phyloP scores from a whole-genome alignment of 2,113 vertebrate genomes.

The Cavia aperea region DNA sequence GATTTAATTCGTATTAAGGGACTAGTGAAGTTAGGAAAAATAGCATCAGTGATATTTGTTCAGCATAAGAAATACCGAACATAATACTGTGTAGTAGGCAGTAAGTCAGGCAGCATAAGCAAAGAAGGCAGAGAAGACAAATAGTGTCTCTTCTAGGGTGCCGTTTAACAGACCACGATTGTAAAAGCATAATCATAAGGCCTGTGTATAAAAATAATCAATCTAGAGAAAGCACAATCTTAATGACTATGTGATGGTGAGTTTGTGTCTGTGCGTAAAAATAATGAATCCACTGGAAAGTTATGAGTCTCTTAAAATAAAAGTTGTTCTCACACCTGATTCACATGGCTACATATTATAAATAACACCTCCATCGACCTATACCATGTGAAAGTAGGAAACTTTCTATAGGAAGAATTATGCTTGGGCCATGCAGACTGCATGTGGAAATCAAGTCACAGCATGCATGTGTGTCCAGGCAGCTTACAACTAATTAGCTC shows the following conservation, averaged over 20 bases:
- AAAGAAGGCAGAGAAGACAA: background rate
- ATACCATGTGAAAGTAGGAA: background rate
- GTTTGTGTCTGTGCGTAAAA: background rate
- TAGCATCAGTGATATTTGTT: background rate
- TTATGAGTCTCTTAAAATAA: background rate
- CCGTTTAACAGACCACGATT: background rate
- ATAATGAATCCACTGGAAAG: background rate
- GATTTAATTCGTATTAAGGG: background rate
- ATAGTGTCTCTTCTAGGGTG: background rate
- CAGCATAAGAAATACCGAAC: background rate
- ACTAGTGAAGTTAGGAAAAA: background rate
- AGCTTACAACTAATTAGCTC: background rate
- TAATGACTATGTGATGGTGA: background rate
- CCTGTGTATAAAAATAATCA: background rate
- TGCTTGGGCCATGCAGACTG: background rate
- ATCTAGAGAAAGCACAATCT: background rate
- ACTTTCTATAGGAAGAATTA: background rate
- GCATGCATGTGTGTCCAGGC: background rate
- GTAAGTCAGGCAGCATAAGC: background rate
- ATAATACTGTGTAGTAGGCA: background rate
- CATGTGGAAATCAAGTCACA: background rate
- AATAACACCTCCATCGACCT: background rate
- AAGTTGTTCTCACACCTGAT: background rate
- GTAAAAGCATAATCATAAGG: background rate
- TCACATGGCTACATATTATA: background rate